phyloP scores from a whole-genome alignment of 2,888 invertebrate genomes.

The Agriopis marginaria region DNA sequence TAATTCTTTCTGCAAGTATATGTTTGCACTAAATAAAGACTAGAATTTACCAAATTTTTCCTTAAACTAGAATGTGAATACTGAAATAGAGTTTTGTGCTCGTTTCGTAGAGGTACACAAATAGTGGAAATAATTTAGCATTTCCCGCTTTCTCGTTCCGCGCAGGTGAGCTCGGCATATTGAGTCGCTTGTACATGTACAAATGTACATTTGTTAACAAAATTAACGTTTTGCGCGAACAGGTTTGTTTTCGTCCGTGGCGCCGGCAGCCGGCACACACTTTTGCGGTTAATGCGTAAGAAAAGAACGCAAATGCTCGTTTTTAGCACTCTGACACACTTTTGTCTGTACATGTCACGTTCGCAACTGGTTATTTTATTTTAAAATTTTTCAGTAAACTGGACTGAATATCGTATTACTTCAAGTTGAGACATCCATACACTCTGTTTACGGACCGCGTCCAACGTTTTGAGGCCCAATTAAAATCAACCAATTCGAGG shows the following conservation, averaged over 20 bases:
- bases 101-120: conserved; percentile 7
- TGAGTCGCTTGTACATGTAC: conserved; percentile 58
- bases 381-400: conserved; percentile 37
- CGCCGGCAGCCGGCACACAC: conserved; percentile 60
- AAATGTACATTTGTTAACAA: conserved; percentile 70
- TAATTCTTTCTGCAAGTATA: background rate
- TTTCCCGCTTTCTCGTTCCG: conserved; percentile 71
- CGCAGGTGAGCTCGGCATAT: conserved; percentile 56
- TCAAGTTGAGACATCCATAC: conserved; percentile 5
- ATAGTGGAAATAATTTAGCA: conserved; percentile 65
- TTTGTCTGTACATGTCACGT: conserved; percentile 55
- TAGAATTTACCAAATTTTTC: background rate
- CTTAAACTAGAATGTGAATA: background rate
- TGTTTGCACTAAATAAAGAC: background rate
- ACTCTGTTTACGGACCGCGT: conserved; percentile 10
- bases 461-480: conserved; percentile 46
- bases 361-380: conserved; percentile 39
- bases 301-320: conserved; percentile 65
- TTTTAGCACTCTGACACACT: conserved; percentile 78
- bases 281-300: conserved; percentile 78
- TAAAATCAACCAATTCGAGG: conserved; percentile 64
- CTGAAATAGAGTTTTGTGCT: conserved; percentile 21
- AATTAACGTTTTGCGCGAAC: conserved; percentile 73
- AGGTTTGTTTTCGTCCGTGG: conserved; percentile 69
- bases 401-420: conserved; percentile 23